Evolutionary conservation across 2,113 vertebrate species (phyloP), one percentile per base, ranked within the genome.

Genomic region (Rhinopomastus cyanomelas): DNA sequence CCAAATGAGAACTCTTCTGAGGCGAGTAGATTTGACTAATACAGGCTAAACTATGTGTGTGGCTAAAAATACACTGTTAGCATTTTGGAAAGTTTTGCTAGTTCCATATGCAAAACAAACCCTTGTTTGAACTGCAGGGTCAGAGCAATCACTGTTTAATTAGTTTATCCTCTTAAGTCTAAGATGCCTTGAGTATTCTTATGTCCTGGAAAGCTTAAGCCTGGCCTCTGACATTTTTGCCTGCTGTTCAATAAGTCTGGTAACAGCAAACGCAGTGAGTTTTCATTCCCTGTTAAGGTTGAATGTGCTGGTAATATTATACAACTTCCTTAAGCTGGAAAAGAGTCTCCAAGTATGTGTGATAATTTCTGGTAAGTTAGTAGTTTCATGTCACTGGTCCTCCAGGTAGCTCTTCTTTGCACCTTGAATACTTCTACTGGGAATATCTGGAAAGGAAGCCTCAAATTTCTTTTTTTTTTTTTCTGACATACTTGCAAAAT

Each of bases 81-180:
- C 11, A 11, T 80, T 93, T 95, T 90, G 56, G 16, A 78, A 68
- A 68, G 19, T 79, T 30, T 39, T 18, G 9, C 11, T 60, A 60
- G 11, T 83, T 89, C 36, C 44, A 10, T 56, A 23, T 61, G 66
- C 82, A 93, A 88, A 90, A 36, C 8, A 62, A 85, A 26, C 19
- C 48, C n/a, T 22, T 65, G 29, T 69, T 92, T 77, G 53, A 77
- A 77, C 22, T 37, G 18, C 19, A 59, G 56, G 27, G 17, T 85
- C 39, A 56, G 44, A 32, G 53, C 3, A 0, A 4, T 84, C 52
- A 42, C 30, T 42, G 12, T 30, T 5, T 62, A 62, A 81, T 71
- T 53, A 67, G 23, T 62, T 94, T 79, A 86, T 87, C 77, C 29
- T 82, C 65, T 93, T 92, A 73, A 7, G 27, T 73, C 56, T 74